Conservation (phyloP, 92 coral and sea anemone genomes). For the Anthopleura xanthogrammica region DNA sequence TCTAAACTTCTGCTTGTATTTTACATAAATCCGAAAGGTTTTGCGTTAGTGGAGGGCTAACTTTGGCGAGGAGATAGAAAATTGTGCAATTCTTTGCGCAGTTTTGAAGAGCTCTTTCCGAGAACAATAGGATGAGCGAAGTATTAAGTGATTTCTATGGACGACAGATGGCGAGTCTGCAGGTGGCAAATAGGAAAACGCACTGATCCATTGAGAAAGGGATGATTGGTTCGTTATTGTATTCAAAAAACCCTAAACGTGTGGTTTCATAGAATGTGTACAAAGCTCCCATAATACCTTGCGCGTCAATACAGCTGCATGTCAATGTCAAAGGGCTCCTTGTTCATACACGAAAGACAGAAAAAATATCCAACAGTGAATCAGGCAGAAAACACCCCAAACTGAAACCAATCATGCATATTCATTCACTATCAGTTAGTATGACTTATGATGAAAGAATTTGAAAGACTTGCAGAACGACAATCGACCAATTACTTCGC, state of each 20-base stretch:
- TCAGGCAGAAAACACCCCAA: slow-evolving; percentile 22
- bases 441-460: not conserved
- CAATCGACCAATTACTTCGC: not conserved
- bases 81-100: slow-evolving; percentile 29
- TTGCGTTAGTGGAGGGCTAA: not conserved
- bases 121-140: slow-evolving; percentile 49
- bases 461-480: not conserved
- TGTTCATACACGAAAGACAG: slow-evolving; percentile 10
- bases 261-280: slow-evolving; percentile 39
- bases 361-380: slow-evolving; percentile 12
- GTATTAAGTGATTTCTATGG: slow-evolving; percentile 53
- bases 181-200: slow-evolving; percentile 64
- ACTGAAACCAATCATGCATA: slow-evolving; percentile 1
- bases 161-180: slow-evolving; percentile 66
- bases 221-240: slow-evolving; percentile 65
- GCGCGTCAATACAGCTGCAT: slow-evolving; percentile 41
- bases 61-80: slow-evolving; percentile 12
- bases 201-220: slow-evolving; percentile 44
- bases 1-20: not conserved
- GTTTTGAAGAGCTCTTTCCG: slow-evolving; percentile 23
- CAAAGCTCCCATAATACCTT: slow-evolving; percentile 59
- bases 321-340: slow-evolving; percentile 19
- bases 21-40: not conserved
- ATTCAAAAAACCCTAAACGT: slow-evolving; percentile 54
- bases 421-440: not conserved